phyloP scores from a whole-genome alignment of 2,888 invertebrate genomes.

The Aphidius colemani region DNA sequence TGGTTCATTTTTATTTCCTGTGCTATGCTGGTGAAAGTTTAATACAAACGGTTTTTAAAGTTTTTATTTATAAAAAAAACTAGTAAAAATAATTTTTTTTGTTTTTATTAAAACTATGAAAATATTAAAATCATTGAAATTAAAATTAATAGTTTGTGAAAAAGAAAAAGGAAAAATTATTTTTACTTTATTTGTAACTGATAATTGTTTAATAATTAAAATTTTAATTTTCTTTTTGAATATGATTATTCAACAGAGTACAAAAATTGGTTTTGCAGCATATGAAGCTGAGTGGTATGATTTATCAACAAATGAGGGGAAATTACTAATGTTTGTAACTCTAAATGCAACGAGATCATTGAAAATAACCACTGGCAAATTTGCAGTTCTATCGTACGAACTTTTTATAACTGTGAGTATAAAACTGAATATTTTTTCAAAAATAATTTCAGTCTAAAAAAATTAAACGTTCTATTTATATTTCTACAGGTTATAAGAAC shows the following conservation, averaged over 20 bases:
- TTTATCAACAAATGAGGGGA: constrained; percentile 25
- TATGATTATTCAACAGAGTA: background rate
- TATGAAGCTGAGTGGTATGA: constrained; percentile 32
- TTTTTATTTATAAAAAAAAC: too few species aligned
- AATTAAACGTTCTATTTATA: background rate
- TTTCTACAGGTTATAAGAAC: constrained; percentile 23
- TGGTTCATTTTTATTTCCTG: constrained; percentile 40
- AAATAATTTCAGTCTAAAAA: background rate
- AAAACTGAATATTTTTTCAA: background rate
- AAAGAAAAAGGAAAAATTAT: too few species aligned
- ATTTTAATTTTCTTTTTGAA: background rate
- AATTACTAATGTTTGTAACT: constrained; percentile 27
- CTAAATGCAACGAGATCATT: constrained; percentile 28
- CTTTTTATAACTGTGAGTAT: constrained; percentile 30
- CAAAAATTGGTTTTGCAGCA: constrained; percentile 20
- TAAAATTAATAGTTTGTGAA: too few species aligned
- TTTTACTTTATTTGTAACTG: too few species aligned
- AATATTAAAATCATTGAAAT: too few species aligned
- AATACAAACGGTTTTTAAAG: constrained; percentile 16
- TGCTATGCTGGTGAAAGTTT: constrained; percentile 42
- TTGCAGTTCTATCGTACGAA: constrained; percentile 26
- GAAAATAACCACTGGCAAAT: constrained; percentile 33
- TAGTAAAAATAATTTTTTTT: too few species aligned
- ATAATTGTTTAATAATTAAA: background rate
- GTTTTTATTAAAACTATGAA: too few species aligned